Evolutionary conservation across 2,113 vertebrate species (phyloP).

Genomic region (Python bivittatus): DNA sequence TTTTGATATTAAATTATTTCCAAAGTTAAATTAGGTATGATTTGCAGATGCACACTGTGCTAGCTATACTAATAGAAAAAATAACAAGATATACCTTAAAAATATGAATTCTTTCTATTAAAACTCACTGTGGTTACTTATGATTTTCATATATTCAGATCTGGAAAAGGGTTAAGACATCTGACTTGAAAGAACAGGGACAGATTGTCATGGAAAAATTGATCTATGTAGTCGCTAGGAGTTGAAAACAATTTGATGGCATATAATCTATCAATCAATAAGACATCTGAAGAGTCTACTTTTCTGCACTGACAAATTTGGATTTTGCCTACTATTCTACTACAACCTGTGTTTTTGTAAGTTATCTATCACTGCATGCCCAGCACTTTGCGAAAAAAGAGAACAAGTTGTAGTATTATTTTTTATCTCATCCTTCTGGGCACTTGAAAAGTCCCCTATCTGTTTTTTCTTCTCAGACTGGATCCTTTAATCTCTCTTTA

Average conservation of each 20-base stretch:
- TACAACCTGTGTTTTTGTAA: not conserved
- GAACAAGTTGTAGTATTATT: not conserved
- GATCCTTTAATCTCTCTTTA: not conserved
- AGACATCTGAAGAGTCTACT: not conserved
- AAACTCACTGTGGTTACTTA: not conserved
- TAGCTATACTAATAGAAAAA: not conserved
- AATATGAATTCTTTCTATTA: not conserved
- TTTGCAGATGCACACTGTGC: conserved; percentile 20
- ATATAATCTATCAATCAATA: not conserved
- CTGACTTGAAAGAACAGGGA: not conserved
- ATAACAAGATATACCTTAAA: not conserved
- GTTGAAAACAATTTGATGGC: not conserved
- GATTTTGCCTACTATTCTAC: not conserved
- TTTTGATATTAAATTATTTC: conserved; percentile 23
- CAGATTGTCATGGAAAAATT: not conserved
- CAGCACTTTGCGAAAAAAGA: not conserved
- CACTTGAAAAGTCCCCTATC: not conserved
- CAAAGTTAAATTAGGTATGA: conserved; percentile 17
- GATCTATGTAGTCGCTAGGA: not conserved
- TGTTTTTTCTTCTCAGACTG: not conserved
- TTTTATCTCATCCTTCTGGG: not conserved
- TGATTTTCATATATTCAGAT: not conserved
- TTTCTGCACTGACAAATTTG: not conserved
- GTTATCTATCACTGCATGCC: not conserved
- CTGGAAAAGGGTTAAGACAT: not conserved